phyloP scores from a whole-genome alignment of 2,797 vertebrate genomes.

The Anomalospiza imberbis region DNA sequence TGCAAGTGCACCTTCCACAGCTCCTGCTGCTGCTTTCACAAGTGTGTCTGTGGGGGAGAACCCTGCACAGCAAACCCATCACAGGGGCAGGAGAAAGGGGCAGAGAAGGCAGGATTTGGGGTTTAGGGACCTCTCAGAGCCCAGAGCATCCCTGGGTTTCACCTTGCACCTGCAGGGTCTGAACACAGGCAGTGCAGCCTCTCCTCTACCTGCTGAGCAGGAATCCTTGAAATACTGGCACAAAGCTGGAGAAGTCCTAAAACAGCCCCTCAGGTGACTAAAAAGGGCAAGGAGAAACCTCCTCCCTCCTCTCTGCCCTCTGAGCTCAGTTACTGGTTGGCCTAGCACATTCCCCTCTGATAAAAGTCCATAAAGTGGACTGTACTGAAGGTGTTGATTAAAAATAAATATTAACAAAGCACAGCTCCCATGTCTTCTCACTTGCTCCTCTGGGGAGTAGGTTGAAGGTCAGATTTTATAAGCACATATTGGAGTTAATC shows the following conservation, averaged over 20 bases:
- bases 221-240: background rate
- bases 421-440: background rate
- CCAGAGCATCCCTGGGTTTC: background rate
- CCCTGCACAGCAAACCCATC: background rate
- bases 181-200: background rate
- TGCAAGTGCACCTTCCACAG: background rate
- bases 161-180: background rate
- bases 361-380: background rate
- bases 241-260: background rate
- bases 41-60: rapidly evolving
- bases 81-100: background rate
- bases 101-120: background rate
- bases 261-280: background rate
- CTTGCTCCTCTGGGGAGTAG: background rate
- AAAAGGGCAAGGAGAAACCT: background rate
- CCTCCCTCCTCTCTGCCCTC: background rate
- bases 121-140: background rate
- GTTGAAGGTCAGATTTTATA: background rate
- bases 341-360: background rate
- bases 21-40: background rate
- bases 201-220: background rate
- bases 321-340: background rate
- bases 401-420: background rate
- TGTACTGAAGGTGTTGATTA: background rate
- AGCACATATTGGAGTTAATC: background rate